phyloP scores from a whole-genome alignment of 2,888 invertebrate genomes.

The Meiosimyza platycephala region DNA sequence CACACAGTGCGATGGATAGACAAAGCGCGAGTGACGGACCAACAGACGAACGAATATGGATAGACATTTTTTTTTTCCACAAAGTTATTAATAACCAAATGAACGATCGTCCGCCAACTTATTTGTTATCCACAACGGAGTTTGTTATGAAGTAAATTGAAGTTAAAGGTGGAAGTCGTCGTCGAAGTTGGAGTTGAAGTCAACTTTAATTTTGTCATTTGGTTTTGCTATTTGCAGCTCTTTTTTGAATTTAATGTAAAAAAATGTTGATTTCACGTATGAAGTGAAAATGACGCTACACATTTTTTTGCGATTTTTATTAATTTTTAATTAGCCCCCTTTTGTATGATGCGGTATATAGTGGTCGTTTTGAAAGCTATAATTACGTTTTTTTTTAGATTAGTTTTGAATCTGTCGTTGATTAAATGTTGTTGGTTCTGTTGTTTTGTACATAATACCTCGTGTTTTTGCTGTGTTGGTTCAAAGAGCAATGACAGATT shows the following conservation, averaged over 20 bases:
- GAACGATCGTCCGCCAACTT: too few species aligned
- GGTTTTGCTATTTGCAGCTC: background rate
- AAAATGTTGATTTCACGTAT: background rate
- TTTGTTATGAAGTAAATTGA: background rate
- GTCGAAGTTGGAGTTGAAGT: background rate
- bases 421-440: slow-evolving; percentile 1
- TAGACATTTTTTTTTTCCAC: slow-evolving; percentile 1
- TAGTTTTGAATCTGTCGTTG: background rate
- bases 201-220: too few species aligned
- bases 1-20: background rate
- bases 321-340: slow-evolving; percentile 1
- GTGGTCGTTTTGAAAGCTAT: background rate
- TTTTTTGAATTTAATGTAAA: background rate
- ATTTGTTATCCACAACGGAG: too few species aligned
- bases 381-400: slow-evolving; percentile 13
- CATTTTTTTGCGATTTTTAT: slow-evolving; percentile 5
- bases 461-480: background rate
- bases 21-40: background rate
- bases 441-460: background rate
- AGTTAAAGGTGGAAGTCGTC: background rate
- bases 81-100: background rate
- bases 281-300: slow-evolving; percentile 11
- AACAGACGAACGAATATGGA: background rate
- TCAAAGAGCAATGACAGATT: slow-evolving; percentile 36
- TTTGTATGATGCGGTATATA: too few species aligned